These are phyloP conservation scores for Alviniconcha marisindica DNA, from an alignment of 1,140 invertebrate species.

Conservation along the genomic window DNA sequence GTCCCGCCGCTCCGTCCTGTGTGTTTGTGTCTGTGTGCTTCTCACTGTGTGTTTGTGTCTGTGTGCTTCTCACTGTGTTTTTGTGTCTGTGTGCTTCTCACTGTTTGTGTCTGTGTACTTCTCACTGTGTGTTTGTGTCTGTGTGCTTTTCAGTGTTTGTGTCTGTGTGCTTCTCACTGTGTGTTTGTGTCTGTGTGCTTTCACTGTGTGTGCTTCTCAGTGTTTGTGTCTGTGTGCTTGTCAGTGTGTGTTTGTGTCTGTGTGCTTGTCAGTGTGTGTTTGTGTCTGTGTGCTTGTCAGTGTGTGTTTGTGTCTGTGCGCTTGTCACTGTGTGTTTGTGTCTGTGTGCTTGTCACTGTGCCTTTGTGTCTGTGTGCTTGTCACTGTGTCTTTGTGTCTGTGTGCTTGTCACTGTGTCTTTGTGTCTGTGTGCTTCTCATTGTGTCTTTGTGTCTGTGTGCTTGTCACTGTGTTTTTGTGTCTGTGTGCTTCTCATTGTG, in stretches of 20 bases:
- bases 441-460: neutral
- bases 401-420: neutral
- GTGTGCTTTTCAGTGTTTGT: neutral
- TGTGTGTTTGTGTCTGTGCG: constrained; percentile 14
- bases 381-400: neutral
- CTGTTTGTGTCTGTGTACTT: neutral
- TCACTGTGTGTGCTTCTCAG: neutral
- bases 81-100: neutral
- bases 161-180: neutral
- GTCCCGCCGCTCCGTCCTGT: neutral
- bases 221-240: constrained; percentile 16
- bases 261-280: constrained; percentile 9
- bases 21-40: neutral
- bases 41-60: neutral
- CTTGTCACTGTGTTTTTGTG: neutral
- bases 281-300: neutral
- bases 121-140: neutral
- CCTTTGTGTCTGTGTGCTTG: neutral
- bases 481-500: neutral
- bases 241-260: neutral
- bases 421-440: neutral
- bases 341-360: neutral
- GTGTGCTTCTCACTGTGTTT: neutral
- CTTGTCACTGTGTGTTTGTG: constrained; percentile 9
- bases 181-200: neutral